Base-by-base conservation (phyloP, 2,888 invertebrate genomes). In the Strigamia crassipes region DNA sequence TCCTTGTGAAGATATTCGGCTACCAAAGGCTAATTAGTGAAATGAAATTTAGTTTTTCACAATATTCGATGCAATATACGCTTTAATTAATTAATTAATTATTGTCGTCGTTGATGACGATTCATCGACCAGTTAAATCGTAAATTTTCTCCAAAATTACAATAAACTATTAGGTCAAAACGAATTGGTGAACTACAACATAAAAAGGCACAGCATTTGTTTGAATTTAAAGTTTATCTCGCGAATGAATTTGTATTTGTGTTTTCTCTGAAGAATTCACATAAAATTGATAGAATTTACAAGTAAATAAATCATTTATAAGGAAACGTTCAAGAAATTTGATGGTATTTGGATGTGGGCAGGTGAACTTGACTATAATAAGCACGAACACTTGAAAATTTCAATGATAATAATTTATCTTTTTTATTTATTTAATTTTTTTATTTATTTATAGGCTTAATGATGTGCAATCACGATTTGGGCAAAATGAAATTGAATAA, bases 401-500 rank as follows among this genome's bases (percentile, higher is more conserved):
- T 38, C 61, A 61, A 61, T 61, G 61, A 61, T 61, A 61, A 61
- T 9, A 61, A 10, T 9, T 61, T 61, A 61, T 21, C 23, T 18
- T 9, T 61, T 61, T n/a, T 61, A 61, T 38, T 38, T 38, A 38
- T 38, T 38, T 38, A 38, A 38, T 38, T 38, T 38, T 5, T 38
- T 38, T 38, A 38, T 38, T 38, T 38, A 38, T 38, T 38, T 38
- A 56, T 27, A 27, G 27, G 27, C 27, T 27, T 27, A 27, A 27
- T 56, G 56, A 56, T 56, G 18, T 56, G 56, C 18, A 56, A 56
- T 56, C 56, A 18, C 18, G n/a, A 56, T n/a, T 56, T 18, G 56
- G 56, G 56, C 56, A n/a, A 18, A 56, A 56, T 12, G 73, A 31
- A 73, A 73, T 73, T 23, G 73, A 73, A 73, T 27, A 73, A 31